Percentiles rank a stretch among this genome's conserved stretches.
Evolutionary conservation across 2,888 invertebrate species (phyloP).

Genomic region (Adelognathus sp.): DNA sequence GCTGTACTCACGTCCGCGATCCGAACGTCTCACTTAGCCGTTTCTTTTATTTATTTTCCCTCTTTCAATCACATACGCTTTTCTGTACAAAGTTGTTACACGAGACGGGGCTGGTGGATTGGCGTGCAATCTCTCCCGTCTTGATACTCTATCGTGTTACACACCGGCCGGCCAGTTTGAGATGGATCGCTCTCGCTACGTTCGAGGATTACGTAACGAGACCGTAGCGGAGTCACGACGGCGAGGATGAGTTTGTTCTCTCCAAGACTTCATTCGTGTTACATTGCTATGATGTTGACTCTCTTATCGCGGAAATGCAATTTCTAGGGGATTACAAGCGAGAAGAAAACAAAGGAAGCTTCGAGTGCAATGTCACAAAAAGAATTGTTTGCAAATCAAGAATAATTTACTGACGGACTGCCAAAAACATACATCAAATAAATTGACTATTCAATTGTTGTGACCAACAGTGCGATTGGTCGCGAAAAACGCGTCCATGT

Average conservation of each 20-base stretch:
- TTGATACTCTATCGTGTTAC: neutral
- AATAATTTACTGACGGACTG: too few species aligned
- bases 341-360: neutral
- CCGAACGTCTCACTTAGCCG: constrained; percentile 7
- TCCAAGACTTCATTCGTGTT: neutral
- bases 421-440: too few species aligned
- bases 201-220: constrained; percentile 27
- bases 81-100: constrained; percentile 12
- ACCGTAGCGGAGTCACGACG: constrained; percentile 9
- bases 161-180: constrained; percentile 1
- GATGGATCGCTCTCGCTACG: constrained; percentile 24
- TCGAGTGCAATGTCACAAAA: neutral
- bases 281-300: neutral
- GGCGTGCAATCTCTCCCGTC: constrained; percentile 4
- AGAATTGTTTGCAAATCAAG: too few species aligned
- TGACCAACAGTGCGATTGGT: too few species aligned
- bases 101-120: neutral
- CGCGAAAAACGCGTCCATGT: too few species aligned
- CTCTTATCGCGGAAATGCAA: neutral
- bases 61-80: neutral
- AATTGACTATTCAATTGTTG: too few species aligned
- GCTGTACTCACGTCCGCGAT: neutral
- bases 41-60: constrained; percentile 22
- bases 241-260: constrained; percentile 9
- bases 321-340: neutral